Evolutionary conservation across 2,888 invertebrate species (phyloP).

Genomic region (Opisthograptis luteolata): DNA sequence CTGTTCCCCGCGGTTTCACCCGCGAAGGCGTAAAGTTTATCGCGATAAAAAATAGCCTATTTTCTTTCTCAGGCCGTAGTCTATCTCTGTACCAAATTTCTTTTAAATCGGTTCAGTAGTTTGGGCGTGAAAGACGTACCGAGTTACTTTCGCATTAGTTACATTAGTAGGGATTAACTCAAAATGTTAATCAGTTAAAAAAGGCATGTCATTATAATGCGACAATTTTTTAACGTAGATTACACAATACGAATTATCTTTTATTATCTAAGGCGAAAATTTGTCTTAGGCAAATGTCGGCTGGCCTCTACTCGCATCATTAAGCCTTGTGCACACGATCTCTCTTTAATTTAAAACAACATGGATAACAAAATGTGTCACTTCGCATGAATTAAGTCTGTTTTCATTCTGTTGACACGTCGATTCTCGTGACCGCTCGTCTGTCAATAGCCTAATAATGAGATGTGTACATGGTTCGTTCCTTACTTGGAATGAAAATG

Average conservation of each 20-base stretch:
- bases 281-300: constrained; percentile 51
- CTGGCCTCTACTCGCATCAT: constrained; percentile 41
- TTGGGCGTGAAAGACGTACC: no score
- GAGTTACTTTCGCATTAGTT: no score
- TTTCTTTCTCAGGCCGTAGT: no score
- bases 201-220: no score
- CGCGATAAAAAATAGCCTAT: no score
- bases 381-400: constrained; percentile 55
- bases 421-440: constrained; percentile 50
- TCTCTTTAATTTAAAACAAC: constrained; percentile 54
- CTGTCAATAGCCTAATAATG: constrained; percentile 50
- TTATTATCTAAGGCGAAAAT: constrained; percentile 34
- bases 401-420: constrained; percentile 48
- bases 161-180: no score
- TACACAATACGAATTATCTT: not conserved
- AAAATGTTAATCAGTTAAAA: no score
- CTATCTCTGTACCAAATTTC: no score
- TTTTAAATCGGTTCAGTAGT: no score
- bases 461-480: constrained; percentile 21
- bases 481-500: constrained; percentile 39
- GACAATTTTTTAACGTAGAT: no score
- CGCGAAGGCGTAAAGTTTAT: no score
- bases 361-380: constrained; percentile 52
- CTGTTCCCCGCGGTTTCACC: no score
- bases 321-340: constrained; percentile 43